Evolutionary conservation across 2,113 vertebrate genomes (phyloP).

Genomic region (Aegithalos caudatus): DNA sequence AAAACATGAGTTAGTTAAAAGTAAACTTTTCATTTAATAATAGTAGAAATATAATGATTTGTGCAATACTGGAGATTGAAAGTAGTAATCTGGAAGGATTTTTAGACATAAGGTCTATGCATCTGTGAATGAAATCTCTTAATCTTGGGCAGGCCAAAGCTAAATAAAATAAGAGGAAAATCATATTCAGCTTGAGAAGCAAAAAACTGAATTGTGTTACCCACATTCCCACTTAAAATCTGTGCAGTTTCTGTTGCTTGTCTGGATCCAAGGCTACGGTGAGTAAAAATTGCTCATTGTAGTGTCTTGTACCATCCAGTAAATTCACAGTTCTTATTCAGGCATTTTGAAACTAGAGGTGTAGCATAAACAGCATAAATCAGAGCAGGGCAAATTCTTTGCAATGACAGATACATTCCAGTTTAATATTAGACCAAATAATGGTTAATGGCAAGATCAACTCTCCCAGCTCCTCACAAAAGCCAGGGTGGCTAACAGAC

Average conservation of each 20-base stretch:
- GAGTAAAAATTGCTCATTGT: neutral
- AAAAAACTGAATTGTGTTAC: neutral
- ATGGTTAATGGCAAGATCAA: neutral
- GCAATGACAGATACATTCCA: neutral
- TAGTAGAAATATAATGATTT: neutral
- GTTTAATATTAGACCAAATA: neutral
- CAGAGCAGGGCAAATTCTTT: neutral
- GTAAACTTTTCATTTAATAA: neutral
- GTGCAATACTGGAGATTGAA: neutral
- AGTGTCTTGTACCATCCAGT: neutral
- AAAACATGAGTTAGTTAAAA: neutral
- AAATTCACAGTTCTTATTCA: neutral
- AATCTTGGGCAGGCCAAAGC: neutral
- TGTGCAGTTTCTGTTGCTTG: neutral
- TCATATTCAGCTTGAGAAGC: neutral
- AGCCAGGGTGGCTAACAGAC: rapidly evolving
- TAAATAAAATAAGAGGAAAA: neutral
- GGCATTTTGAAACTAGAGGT: neutral
- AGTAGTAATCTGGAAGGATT: neutral
- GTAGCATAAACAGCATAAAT: neutral
- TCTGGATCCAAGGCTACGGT: neutral
- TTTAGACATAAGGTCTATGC: neutral
- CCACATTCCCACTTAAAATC: neutral
- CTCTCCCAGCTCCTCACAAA: neutral
- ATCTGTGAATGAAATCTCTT: neutral